phyloP scores from a whole-genome alignment of 2,888 invertebrate species.

The Incurvaria masculella region DNA sequence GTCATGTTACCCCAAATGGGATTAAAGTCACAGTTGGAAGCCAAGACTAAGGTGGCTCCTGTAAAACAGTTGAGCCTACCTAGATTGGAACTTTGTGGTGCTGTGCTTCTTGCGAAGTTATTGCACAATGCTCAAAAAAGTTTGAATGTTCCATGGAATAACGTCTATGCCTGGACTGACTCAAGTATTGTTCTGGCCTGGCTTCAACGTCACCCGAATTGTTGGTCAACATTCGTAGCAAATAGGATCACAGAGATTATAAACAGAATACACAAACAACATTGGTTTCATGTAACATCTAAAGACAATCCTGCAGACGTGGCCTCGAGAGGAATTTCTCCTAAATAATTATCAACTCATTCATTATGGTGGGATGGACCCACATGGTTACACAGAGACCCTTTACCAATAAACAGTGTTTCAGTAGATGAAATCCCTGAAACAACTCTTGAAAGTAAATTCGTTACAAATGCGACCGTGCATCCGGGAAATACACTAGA shows the following conservation, averaged over 20 bases:
- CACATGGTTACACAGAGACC: background rate
- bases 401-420: background rate
- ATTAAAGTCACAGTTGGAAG: conserved; percentile 5
- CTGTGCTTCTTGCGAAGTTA: conserved; percentile 16
- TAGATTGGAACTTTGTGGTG: conserved; percentile 19
- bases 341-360: conserved; percentile 2
- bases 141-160: conserved; percentile 7
- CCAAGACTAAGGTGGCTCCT: background rate
- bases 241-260: conserved; percentile 17
- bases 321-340: conserved; percentile 9
- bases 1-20: conserved; percentile 3
- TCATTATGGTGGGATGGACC: conserved; percentile 4
- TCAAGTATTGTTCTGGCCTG: conserved; percentile 18
- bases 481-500: too few relatives aligned
- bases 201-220: conserved; percentile 12
- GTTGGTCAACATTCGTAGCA: conserved; percentile 19
- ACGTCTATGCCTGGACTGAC: conserved; percentile 17
- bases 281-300: conserved; percentile 10
- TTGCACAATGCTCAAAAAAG: conserved; percentile 5
- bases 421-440: background rate
- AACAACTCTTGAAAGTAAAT: background rate
- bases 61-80: conserved; percentile 12
- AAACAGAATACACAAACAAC: conserved; percentile 1
- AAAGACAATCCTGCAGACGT: conserved; percentile 12
- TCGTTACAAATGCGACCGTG: too few relatives aligned